A percentile compares a stretch with the other conserved stretches of the same genome.
Conservation (phyloP, 2,888 invertebrate species). For the Cephus runcator region DNA sequence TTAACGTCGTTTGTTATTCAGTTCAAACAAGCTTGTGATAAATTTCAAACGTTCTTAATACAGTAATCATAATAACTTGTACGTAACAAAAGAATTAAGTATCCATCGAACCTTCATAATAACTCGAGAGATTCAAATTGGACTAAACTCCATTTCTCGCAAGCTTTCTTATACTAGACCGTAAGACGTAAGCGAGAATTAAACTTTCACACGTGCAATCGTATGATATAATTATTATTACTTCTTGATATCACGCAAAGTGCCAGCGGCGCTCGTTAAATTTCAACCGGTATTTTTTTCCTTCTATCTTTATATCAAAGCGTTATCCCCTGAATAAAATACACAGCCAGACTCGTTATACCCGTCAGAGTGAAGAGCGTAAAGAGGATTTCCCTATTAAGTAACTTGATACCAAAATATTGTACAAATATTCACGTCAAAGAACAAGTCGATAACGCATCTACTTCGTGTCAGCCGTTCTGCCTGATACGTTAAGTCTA, state of each 20-base stretch:
- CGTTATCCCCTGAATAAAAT: not conserved
- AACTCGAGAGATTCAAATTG: not conserved
- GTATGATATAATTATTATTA: not conserved
- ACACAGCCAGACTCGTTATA: not conserved
- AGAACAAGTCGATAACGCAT: not conserved
- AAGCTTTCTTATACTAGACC: not conserved
- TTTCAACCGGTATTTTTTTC: not conserved
- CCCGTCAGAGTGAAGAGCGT: not conserved
- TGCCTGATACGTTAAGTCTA: not conserved
- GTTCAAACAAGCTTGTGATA: not conserved
- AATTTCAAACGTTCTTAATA: not conserved
- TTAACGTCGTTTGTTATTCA: not conserved
- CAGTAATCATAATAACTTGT: not conserved
- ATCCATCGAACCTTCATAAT: not conserved
- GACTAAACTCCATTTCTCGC: not conserved
- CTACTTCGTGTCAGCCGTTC: not conserved
- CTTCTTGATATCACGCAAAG: not conserved
- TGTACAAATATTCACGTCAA: not conserved
- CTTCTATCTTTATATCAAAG: not conserved
- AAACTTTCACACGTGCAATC: not conserved
- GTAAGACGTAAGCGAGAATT: not conserved
- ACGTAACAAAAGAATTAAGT: not conserved
- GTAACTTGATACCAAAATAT: not conserved
- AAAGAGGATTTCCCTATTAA: not conserved
- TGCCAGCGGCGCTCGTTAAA: not conserved